Evolutionary conservation across 1,140 invertebrate genomes (phyloP).

Genomic region (Bombus confusus): DNA sequence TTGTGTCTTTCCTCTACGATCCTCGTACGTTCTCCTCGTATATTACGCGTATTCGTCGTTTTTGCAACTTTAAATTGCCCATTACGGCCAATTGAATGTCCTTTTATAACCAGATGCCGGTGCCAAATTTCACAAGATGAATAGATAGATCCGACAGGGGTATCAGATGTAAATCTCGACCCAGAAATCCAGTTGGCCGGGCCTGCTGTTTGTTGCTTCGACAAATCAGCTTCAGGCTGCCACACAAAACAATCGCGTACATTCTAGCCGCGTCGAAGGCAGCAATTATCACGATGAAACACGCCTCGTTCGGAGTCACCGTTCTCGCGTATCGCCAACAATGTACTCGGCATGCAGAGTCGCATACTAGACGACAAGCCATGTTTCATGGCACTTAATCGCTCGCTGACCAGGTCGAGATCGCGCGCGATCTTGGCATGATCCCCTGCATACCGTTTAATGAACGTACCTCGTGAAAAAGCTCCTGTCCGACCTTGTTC

Average conservation of each 20-base stretch:
- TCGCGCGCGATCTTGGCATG: constrained; percentile 35
- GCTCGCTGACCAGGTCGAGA: constrained; percentile 29
- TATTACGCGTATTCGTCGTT: background rate
- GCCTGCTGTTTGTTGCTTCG: background rate
- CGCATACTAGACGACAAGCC: constrained; percentile 40
- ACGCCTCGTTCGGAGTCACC: constrained; percentile 2
- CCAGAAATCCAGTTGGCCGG: background rate
- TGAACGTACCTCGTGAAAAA: background rate
- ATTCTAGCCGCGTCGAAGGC: background rate
- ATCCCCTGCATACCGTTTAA: constrained; percentile 20
- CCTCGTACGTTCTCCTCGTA: too few relatives aligned
- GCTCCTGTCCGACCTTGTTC: background rate
- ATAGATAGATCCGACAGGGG: background rate
- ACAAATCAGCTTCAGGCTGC: background rate
- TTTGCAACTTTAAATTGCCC: background rate
- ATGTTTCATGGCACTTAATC: constrained; percentile 43
- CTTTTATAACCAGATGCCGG: background rate
- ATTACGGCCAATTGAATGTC: background rate
- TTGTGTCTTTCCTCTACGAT: too few relatives aligned
- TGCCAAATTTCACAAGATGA: background rate
- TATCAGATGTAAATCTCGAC: background rate
- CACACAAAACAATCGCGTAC: background rate
- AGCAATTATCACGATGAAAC: constrained; percentile 27
- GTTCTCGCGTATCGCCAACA: constrained; percentile 21
- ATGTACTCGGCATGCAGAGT: constrained; percentile 27